Evolutionary conservation across 2,797 vertebrate genomes (phyloP), one percentile per base, ranked within the genome.

Genomic region (Dendrocincla tyrannina): DNA sequence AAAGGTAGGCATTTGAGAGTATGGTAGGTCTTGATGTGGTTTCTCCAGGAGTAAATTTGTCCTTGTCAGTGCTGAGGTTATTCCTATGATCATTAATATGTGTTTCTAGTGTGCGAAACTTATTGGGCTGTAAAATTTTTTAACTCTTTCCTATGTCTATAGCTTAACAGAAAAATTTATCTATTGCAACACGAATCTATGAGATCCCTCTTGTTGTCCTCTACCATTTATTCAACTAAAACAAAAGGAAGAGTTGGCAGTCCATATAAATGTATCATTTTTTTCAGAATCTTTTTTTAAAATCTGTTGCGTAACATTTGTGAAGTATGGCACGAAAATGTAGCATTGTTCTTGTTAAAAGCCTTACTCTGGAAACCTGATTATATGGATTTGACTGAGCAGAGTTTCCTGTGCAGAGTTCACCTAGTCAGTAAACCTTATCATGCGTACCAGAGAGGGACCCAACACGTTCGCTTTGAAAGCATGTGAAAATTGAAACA

Each of bases 191-290:
- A 17, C 5, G 20, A 67, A 42, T 44, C 80, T 6, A 25, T 76
- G 18, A 60, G 8, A 35, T 64, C 83, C 18, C 14, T 67, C 9
- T n/a, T 9, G 17, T 25, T 87, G 42, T 46, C 9, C 14, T 56
- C 75, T 33, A 33, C 7, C 17, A 62, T 87, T 59, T 52, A 4
- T 22, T 50, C 8, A 13, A 6, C 8, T 59, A n/a, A 46, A 84
- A 60, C 23, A 17, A 56, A 27, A 16, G 0, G 11, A 69, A 80
- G 41, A 66, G 33, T 56, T 75, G 37, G 4, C 35, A 86, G n/a
- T 37, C 22, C 5, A 9, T 49, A 64, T 56, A 64, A 56, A 67
- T n/a, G 25, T 5, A 6, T 20, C 10, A 1, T 0, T 1, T 58
- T 73, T 93, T 85, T 30, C 27, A 24, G n/a, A 70, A 80, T 55